phyloP scores from a whole-genome alignment of 2,888 invertebrate genomes.

The Suillia variegata region DNA sequence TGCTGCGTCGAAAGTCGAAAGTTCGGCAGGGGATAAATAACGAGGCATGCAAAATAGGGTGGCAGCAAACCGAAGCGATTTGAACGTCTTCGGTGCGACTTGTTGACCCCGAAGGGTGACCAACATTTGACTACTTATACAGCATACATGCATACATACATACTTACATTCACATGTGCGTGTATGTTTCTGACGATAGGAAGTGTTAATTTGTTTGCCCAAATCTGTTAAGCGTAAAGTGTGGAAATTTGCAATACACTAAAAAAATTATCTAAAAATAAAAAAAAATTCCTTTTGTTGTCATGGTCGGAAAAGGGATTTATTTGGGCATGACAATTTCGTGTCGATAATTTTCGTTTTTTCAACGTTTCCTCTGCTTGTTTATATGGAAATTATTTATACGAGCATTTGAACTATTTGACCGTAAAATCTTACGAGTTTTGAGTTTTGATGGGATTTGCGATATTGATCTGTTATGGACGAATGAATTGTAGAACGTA shows the following conservation, averaged over 20 bases:
- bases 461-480: background rate
- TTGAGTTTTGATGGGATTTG: too few relatives aligned
- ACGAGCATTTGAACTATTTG: constrained; percentile 2
- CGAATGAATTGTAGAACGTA: too few relatives aligned
- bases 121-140: too few relatives aligned
- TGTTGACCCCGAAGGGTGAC: too few relatives aligned
- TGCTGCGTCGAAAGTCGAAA: too few relatives aligned
- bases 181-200: constrained; percentile 17
- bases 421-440: constrained; percentile 15
- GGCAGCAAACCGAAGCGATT: too few relatives aligned
- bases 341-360: constrained; percentile 6
- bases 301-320: constrained; percentile 15
- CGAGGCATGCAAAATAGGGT: too few relatives aligned
- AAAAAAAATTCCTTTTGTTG: too few relatives aligned
- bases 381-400: background rate
- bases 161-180: background rate
- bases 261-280: too few relatives aligned
- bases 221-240: background rate
- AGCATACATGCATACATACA: too few relatives aligned
- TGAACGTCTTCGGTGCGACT: too few relatives aligned
- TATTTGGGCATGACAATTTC: constrained; percentile 15
- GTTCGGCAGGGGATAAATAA: too few relatives aligned
- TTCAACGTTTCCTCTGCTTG: background rate
- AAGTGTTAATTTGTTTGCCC: constrained; percentile 18
- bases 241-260: background rate